A percentile compares a stretch with the other conserved stretches of the same genome.
Conservation (phyloP, 92 coral and sea anemone genomes). For the Micromussa lordhowensis region DNA sequence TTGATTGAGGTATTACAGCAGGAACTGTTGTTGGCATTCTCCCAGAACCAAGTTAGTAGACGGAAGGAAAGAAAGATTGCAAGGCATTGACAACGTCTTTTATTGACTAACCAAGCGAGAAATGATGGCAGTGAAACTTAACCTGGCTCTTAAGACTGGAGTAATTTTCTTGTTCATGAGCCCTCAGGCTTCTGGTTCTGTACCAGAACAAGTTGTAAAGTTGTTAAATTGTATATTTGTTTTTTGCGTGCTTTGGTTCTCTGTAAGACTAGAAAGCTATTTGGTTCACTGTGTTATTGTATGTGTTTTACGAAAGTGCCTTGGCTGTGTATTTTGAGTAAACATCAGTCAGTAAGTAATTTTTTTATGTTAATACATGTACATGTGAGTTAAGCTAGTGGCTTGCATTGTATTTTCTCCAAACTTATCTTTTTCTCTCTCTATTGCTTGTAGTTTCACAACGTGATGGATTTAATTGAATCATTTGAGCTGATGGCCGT, state of each 20-base stretch:
- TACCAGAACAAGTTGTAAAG: neutral
- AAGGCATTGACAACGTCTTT: neutral
- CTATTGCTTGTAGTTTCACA: slow-evolving; percentile 75
- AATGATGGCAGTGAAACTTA: neutral
- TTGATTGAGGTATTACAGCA: slow-evolving; percentile 89
- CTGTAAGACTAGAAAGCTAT: too few species aligned
- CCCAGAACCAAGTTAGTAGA: slow-evolving; percentile 86
- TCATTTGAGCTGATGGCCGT: slow-evolving; percentile 91
- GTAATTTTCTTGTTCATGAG: neutral
- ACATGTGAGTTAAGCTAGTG: too few species aligned
- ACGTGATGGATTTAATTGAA: slow-evolving; percentile 90
- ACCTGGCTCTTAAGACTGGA: neutral
- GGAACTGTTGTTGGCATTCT: slow-evolving; percentile 76
- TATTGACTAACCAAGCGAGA: neutral
- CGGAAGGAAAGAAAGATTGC: neutral
- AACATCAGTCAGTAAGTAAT: too few species aligned
- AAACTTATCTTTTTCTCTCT: neutral
- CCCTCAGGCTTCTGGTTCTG: neutral
- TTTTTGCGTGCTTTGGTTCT: too few species aligned
- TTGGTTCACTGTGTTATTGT: too few species aligned
- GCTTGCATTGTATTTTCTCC: too few species aligned
- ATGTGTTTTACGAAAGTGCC: too few species aligned
- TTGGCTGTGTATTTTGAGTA: too few species aligned
- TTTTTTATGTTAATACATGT: too few species aligned
- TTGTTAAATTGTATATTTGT: too few species aligned